Percentiles rank a stretch among this genome's conserved stretches.
phyloP scores from a whole-genome alignment of 64 coral and sea anemone genomes.

The Catalaphyllia jardinei region DNA sequence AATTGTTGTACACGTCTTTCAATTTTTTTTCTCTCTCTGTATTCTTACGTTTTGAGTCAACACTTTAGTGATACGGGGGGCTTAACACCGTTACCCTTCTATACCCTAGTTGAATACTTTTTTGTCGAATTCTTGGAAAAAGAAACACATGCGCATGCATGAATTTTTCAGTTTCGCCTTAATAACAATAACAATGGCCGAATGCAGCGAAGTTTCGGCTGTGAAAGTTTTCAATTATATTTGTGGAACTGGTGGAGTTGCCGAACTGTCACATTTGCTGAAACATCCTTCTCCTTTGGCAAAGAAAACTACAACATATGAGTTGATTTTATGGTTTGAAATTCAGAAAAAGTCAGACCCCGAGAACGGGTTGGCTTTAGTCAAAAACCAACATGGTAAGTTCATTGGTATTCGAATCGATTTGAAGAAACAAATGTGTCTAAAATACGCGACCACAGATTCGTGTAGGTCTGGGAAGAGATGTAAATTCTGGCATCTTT shows the following conservation, averaged over 20 bases:
- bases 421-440: constrained; percentile 33
- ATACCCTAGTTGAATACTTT: neutral
- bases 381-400: neutral
- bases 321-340: constrained; percentile 1
- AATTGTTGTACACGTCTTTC: neutral
- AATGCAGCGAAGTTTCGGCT: neutral
- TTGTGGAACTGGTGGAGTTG: constrained; percentile 33
- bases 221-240: constrained; percentile 67
- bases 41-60: too few species aligned
- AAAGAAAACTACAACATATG: neutral
- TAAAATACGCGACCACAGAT: constrained; percentile 23
- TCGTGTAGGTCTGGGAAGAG: constrained; percentile 1
- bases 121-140: constrained; percentile 7
- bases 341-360: neutral
- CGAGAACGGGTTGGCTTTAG: neutral
- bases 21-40: too few species aligned
- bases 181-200: neutral
- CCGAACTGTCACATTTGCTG: constrained; percentile 2
- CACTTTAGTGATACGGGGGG: neutral
- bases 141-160: neutral
- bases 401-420: neutral
- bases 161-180: neutral
- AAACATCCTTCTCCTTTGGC: constrained; percentile 49
- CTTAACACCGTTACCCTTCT: neutral
- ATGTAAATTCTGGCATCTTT: constrained; percentile 52